Percentiles rank a stretch among this genome's conserved stretches.
Conservation (phyloP, 2,113 vertebrate species). For the Nansenia antarctica region DNA sequence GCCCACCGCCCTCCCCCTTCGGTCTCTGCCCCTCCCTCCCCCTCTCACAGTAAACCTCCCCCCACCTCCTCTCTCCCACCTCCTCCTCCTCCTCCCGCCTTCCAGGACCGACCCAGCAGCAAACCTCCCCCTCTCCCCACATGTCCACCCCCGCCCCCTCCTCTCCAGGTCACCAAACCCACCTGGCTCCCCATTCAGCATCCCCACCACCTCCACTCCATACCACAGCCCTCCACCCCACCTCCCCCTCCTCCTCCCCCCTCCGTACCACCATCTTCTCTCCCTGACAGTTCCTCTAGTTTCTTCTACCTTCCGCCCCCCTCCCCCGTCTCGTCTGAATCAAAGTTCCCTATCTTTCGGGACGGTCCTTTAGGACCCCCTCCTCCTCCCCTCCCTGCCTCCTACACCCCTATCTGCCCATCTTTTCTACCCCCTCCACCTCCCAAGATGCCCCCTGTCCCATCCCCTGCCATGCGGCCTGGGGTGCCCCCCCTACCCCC, state of each 20-base stretch:
- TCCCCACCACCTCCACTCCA: conserved; percentile 36
- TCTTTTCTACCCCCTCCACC: conserved; percentile 62
- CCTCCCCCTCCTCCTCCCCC: conserved; percentile 68
- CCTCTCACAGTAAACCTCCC: conserved; percentile 57
- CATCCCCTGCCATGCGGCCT: conserved; percentile 70
- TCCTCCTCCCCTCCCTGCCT: conserved; percentile 60
- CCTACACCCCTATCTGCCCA: conserved; percentile 51
- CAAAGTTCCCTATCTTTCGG: conserved; percentile 52
- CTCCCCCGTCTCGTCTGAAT: conserved; percentile 17
- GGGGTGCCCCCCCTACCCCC: conserved; percentile 70
- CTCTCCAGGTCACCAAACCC: conserved; percentile 68
- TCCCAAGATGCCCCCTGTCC: conserved; percentile 74
- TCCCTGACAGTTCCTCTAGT: conserved; percentile 65
- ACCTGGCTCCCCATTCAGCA: conserved; percentile 73
- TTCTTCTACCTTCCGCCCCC: conserved; percentile 54
- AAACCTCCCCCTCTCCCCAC: conserved; percentile 56
- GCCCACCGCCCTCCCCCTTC: conserved; percentile 45
- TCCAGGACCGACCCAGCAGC: conserved; percentile 67
- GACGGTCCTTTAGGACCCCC: conserved; percentile 63
- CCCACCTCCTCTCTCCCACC: conserved; percentile 48
- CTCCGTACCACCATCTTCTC: conserved; percentile 50
- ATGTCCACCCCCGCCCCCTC: conserved; percentile 59
- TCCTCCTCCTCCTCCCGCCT: conserved; percentile 53
- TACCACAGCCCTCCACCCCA: conserved; percentile 46
- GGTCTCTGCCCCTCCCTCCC: conserved; percentile 68